A percentile compares a stretch with the other conserved stretches of the same genome.
Evolutionary conservation across 2,888 invertebrate species (phyloP).

Genomic region (Catotricha subobsoleta): DNA sequence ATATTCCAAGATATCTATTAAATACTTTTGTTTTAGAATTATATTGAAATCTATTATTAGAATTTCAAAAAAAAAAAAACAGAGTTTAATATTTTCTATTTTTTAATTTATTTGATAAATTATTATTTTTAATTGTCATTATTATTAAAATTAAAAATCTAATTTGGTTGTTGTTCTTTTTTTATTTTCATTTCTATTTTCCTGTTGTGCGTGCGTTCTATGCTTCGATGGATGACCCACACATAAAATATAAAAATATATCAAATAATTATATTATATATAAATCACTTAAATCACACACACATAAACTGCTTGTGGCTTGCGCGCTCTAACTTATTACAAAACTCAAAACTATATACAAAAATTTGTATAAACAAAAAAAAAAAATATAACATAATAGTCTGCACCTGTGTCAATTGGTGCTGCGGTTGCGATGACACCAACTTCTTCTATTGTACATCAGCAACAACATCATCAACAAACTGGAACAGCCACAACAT

Average conservation of each 20-base stretch:
- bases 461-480: not conserved
- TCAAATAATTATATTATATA: not conserved
- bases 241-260: not conserved
- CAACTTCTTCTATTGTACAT: slow-evolving; percentile 26
- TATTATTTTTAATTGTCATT: too few species aligned
- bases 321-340: slow-evolving; percentile 2
- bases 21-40: too few species aligned
- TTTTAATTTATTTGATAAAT: too few species aligned
- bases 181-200: slow-evolving; percentile 4
- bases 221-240: slow-evolving; percentile 3
- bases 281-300: not conserved
- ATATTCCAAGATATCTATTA: too few species aligned
- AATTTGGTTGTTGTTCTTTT: slow-evolving; percentile 1
- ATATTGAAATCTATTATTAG: too few species aligned
- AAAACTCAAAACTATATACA: slow-evolving; percentile 6
- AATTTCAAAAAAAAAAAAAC: too few species aligned
- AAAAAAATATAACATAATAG: slow-evolving; percentile 15
- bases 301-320: slow-evolving; percentile 3
- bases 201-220: slow-evolving; percentile 7
- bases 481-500: slow-evolving; percentile 16
- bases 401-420: slow-evolving; percentile 23
- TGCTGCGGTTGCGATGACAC: slow-evolving; percentile 21
- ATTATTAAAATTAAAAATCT: too few species aligned
- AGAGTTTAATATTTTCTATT: too few species aligned
- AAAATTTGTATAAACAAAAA: not conserved